Evolutionary conservation across 1,140 invertebrate species (phyloP), one percentile per base, ranked within the genome.

Genomic region (Pachypeltis micranthus): DNA sequence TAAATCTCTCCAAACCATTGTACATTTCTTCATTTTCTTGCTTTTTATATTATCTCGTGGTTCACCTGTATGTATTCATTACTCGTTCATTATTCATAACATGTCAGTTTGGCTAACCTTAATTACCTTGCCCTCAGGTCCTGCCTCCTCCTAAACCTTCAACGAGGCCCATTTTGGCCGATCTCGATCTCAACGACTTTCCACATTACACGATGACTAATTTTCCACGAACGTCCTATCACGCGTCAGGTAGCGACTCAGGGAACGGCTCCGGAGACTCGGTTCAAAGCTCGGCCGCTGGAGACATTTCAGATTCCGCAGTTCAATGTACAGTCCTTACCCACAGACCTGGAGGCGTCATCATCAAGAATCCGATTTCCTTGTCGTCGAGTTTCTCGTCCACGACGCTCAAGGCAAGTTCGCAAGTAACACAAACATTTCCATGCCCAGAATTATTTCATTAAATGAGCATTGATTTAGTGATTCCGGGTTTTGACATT

Each of bases 261-360:
- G 88, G 89, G 1, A 91, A 91, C 68, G 89, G 88, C 0, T 90
- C 88, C 0, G 90, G 89, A 0, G 90, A 92, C 71, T 70, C 86
- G 0, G 84, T 83, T 0, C 80, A 86, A 61, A 85, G 83, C 68
- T 85, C 83, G 14, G 81, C 81, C 14, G 79, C 81, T 51, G 83
- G 83, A 14, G 76, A 78, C 66, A 64, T 70, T 7, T 68, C 70
- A 1, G 83, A 85, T 66, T 19, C 74, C 72, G 69, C 74, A 71
- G 76, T 65, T 7, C 64, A 68, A 25, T 66, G 65, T 39, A 66
- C 70, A 2, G 31, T 66, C 19, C 62, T 67, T 26, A 65, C 66
- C 21, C 51, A 65, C 19, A 44, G 63, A 16, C 28, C 63, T 31
- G 25, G 66, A 25, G 65, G 76, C 3, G 80, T 82, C 21, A 74